Conservation (phyloP, 2,113 vertebrate species). For the Cyprinodon tularosa region DNA sequence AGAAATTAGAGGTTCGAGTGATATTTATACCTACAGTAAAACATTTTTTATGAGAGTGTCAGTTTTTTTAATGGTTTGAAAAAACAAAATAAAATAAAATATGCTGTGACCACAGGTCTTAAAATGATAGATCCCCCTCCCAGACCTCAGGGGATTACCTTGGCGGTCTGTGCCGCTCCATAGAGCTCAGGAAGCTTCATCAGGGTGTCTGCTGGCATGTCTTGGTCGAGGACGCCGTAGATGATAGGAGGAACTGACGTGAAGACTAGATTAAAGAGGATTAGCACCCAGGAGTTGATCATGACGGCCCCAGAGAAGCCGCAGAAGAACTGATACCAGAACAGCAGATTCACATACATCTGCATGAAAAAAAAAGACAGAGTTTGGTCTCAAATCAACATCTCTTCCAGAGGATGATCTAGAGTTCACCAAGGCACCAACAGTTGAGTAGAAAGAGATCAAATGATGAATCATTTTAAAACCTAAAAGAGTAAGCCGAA, state of each 20-base stretch:
- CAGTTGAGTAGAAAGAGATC: neutral
- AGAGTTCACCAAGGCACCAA: neutral
- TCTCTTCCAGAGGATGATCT: neutral
- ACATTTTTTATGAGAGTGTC: neutral
- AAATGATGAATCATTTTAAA: too few relatives aligned
- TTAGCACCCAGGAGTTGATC: constrained; percentile 95
- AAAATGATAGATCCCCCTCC: neutral
- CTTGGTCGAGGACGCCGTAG: constrained; percentile 88
- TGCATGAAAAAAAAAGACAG: constrained; percentile 16
- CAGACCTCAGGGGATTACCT: constrained; percentile 71
- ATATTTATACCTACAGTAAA: neutral
- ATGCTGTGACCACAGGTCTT: too few relatives aligned
- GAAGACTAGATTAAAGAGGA: constrained; percentile 96
- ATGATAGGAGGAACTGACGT: constrained; percentile 92
- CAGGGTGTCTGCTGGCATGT: constrained; percentile 84
- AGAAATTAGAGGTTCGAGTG: neutral
- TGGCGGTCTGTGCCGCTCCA: constrained; percentile 73
- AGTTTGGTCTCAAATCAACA: neutral
- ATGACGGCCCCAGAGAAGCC: constrained; percentile 93
- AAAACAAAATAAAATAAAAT: neutral
- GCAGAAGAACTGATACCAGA: constrained; percentile 99
- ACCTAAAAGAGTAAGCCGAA: too few relatives aligned
- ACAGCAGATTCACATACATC: constrained; percentile 91
- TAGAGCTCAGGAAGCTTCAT: constrained; percentile 85
- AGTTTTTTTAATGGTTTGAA: neutral